Evolutionary conservation across 2,797 vertebrate species (phyloP).

Genomic region (Leptoclinus maculatus): DNA sequence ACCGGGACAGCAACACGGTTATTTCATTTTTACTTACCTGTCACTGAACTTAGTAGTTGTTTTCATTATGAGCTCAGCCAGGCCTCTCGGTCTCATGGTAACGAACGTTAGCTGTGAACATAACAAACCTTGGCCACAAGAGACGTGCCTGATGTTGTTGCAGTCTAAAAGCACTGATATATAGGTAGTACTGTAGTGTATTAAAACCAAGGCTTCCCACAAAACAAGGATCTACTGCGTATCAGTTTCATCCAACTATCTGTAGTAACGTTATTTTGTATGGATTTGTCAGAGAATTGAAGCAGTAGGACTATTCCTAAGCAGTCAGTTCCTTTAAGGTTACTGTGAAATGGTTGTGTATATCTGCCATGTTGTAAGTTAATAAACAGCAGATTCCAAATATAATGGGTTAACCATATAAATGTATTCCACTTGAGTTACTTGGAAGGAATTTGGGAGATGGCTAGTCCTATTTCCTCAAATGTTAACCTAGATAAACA

Average conservation of each 20-base stretch:
- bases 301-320: background rate
- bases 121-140: conserved; percentile 31
- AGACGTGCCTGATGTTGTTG: background rate
- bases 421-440: background rate
- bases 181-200: background rate
- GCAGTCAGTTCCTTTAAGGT: background rate
- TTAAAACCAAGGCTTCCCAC: no score
- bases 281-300: background rate
- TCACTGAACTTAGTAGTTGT: background rate
- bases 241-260: background rate
- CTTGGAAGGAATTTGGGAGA: background rate
- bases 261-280: background rate
- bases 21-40: background rate
- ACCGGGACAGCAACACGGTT: background rate
- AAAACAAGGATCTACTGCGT: background rate
- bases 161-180: background rate
- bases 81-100: background rate
- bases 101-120: conserved; percentile 22
- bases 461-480: background rate
- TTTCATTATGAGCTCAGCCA: background rate
- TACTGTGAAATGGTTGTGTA: background rate
- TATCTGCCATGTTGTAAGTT: background rate
- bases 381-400: background rate
- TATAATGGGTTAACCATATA: background rate
- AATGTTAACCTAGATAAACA: background rate